phyloP scores from a whole-genome alignment of 2,113 vertebrate species.

The Cryptomyrus ogoouensis region DNA sequence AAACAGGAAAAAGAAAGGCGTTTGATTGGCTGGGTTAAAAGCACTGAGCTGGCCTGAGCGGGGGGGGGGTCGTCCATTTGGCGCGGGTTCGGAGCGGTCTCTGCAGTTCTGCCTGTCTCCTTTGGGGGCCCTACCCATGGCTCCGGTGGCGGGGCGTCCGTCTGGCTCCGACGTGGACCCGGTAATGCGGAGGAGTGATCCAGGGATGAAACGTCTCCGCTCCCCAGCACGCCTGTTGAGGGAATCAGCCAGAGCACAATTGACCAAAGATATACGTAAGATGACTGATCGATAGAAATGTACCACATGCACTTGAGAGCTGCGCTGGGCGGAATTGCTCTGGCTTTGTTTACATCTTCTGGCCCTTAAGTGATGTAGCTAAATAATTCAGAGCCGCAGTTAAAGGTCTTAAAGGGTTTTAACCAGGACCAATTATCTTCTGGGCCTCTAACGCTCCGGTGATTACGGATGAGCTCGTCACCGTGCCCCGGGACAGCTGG shows the following conservation, averaged over 20 bases:
- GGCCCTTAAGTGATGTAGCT: constrained; percentile 20
- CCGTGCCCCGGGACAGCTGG: neutral
- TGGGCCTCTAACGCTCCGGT: constrained; percentile 16
- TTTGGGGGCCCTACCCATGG: neutral
- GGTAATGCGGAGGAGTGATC: neutral
- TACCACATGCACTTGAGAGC: neutral
- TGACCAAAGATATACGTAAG: neutral
- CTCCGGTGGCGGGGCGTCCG: neutral
- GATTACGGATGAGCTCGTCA: constrained; percentile 17
- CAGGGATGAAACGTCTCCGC: neutral
- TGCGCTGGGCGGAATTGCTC: neutral
- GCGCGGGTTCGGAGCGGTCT: neutral
- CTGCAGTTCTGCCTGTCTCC: neutral
- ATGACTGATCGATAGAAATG: neutral
- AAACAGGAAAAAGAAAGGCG: neutral
- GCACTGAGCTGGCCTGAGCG: neutral
- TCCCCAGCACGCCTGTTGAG: neutral
- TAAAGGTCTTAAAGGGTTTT: constrained; percentile 27
- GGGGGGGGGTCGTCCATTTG: neutral
- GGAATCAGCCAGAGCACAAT: neutral
- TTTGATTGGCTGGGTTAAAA: neutral
- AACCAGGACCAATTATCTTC: constrained; percentile 16
- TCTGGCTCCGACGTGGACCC: neutral
- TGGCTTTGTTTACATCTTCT: constrained; percentile 28
- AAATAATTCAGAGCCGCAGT: constrained; percentile 32